Conservation (phyloP, 2,797 vertebrate genomes). For the Malacoctenus gilli region DNA sequence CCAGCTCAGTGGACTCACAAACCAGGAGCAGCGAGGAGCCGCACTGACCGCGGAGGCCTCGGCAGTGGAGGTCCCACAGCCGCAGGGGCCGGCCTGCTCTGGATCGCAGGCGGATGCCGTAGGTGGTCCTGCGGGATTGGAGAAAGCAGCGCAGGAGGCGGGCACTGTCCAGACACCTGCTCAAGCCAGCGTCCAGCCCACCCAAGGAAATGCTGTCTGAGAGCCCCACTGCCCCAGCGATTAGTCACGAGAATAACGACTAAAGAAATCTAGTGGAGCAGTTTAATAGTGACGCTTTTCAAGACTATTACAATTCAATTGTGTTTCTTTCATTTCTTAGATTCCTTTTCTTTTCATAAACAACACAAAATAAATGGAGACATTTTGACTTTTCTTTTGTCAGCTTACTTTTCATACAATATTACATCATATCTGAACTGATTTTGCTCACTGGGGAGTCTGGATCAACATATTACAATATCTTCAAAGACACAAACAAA, state of each 20-base stretch:
- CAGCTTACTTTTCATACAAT: constrained; percentile 1
- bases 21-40: constrained; percentile 14
- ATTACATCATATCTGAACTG: too few relatives aligned
- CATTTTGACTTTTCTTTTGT: neutral
- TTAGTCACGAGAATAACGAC: too few relatives aligned
- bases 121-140: constrained; percentile 20
- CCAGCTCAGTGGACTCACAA: constrained; percentile 34
- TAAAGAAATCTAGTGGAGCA: neutral
- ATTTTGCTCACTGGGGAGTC: too few relatives aligned
- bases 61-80: constrained; percentile 18
- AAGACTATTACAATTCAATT: too few relatives aligned
- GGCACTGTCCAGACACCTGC: constrained; percentile 21
- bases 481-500: too few relatives aligned
- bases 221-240: neutral
- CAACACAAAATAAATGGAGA: constrained; percentile 18
- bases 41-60: constrained; percentile 9
- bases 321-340: constrained; percentile 1
- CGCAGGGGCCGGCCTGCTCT: constrained; percentile 9
- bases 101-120: constrained; percentile 17
- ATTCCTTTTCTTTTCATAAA: neutral
- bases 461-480: too few relatives aligned
- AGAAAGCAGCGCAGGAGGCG: constrained; percentile 1
- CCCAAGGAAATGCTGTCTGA: constrained; percentile 9
- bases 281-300: too few relatives aligned
- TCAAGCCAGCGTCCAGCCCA: constrained; percentile 14